These are phyloP conservation scores for Drosophila neonasuta DNA, from an alignment of 2,888 invertebrate species.

Conservation along the genomic window DNA sequence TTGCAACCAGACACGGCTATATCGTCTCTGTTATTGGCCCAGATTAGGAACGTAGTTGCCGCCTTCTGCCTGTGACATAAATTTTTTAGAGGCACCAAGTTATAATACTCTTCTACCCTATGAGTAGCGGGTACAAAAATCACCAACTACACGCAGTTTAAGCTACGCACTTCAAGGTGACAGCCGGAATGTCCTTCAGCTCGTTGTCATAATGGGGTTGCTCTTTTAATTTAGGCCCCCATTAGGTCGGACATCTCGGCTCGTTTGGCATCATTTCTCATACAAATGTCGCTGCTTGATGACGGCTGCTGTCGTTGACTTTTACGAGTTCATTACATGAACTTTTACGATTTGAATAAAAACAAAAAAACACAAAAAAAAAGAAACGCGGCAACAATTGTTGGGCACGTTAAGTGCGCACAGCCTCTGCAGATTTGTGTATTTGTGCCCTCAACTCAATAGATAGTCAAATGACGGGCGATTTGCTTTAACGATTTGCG, in stretches of 20 bases:
- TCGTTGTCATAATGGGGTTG: conserved; percentile 15
- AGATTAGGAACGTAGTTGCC: no score
- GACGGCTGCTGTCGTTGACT: conserved; percentile 42
- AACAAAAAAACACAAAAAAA: conserved; percentile 8
- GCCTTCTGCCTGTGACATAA: no score
- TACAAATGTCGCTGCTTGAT: conserved; percentile 26
- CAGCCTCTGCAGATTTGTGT: conserved; percentile 12
- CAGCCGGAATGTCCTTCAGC: conserved; percentile 29
- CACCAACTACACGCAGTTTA: background rate
- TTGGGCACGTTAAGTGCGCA: conserved; percentile 35
- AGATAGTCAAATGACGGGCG: conserved; percentile 34
- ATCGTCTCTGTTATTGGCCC: no score
- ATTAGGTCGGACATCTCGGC: conserved; percentile 47
- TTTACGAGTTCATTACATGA: conserved; percentile 61
- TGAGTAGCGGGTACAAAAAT: background rate
- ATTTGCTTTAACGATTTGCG: conserved; percentile 34
- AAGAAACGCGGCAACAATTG: conserved; percentile 33
- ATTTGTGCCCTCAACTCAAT: conserved; percentile 14
- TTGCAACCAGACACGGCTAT: no score
- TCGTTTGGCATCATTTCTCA: conserved; percentile 46
- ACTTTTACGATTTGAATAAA: conserved; percentile 62
- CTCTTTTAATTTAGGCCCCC: conserved; percentile 32
- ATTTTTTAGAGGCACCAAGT: no score
- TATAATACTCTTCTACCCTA: no score
- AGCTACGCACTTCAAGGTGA: conserved; percentile 1